These are phyloP conservation scores for Xestoiulus laeticollis DNA, from an alignment of 2,888 invertebrate genomes.

Conservation along the genomic window DNA sequence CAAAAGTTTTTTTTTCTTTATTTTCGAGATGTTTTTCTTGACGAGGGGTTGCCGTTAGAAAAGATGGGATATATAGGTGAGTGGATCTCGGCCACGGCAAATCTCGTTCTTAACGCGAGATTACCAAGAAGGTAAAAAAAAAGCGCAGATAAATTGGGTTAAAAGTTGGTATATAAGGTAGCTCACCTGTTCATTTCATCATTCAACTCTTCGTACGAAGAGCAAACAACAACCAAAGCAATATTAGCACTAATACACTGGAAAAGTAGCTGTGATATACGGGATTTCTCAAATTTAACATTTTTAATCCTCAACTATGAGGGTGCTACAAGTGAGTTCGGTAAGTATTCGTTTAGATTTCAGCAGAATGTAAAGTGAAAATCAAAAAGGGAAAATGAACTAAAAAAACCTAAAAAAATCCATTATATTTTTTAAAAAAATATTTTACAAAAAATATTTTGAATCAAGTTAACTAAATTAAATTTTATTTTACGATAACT, in stretches of 20 bases:
- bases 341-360: conserved; percentile 12
- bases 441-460: too few relatives aligned
- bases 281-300: conserved; percentile 2
- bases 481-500: too few relatives aligned
- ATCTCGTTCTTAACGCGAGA: conserved; percentile 47
- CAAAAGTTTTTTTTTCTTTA: background rate
- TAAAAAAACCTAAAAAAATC: background rate
- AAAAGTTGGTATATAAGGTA: conserved; percentile 51
- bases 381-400: background rate
- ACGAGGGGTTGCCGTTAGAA: background rate
- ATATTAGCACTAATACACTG: background rate
- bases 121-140: conserved; percentile 15
- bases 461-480: too few relatives aligned
- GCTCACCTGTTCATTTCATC: background rate
- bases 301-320: conserved; percentile 23
- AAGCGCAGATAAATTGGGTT: conserved; percentile 46
- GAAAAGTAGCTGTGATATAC: conserved; percentile 41
- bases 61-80: conserved; percentile 51
- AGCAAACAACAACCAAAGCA: conserved; percentile 20
- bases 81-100: conserved; percentile 52
- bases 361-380: background rate
- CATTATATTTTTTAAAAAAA: background rate
- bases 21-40: background rate
- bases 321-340: conserved; percentile 43
- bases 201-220: conserved; percentile 44